phyloP scores from a whole-genome alignment of 1,140 invertebrate species.

The Calycopis cecrops region DNA sequence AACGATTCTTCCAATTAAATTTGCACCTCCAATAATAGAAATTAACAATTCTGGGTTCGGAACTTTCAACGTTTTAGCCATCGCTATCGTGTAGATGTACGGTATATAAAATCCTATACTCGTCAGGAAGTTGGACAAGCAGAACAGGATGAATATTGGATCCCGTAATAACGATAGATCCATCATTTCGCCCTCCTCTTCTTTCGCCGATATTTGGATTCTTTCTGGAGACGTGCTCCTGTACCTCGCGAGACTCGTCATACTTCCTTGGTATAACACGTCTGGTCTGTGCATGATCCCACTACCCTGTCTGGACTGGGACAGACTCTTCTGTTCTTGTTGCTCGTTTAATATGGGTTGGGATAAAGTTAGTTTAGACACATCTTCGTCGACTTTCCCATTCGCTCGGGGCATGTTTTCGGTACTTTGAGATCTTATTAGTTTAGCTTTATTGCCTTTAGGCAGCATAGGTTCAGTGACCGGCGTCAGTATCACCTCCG shows the following conservation, averaged over 20 bases:
- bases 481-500: constrained; percentile 58
- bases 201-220: constrained; percentile 35
- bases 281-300: constrained; percentile 91
- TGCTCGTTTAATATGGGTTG: constrained; percentile 77
- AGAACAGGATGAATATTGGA: constrained; percentile 92
- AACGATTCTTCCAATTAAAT: constrained; percentile 90
- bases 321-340: constrained; percentile 45
- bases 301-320: constrained; percentile 72
- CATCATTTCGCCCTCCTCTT: constrained; percentile 81
- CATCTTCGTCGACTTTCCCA: constrained; percentile 63
- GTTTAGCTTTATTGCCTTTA: constrained; percentile 56
- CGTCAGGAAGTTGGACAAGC: constrained; percentile 95
- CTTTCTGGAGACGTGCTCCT: constrained; percentile 62
- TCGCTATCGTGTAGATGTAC: constrained; percentile 87
- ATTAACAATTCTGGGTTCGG: constrained; percentile 79
- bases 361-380: constrained; percentile 77
- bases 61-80: constrained; percentile 78
- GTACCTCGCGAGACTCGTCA: constrained; percentile 73
- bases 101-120: constrained; percentile 98
- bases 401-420: constrained; percentile 66
- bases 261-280: constrained; percentile 89
- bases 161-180: constrained; percentile 90
- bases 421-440: constrained; percentile 74
- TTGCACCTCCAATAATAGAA: constrained; percentile 88
- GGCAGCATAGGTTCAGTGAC: constrained; percentile 58